Evolutionary conservation across 2,888 invertebrate species (phyloP).

Genomic region (Sicus ferrugineus): DNA sequence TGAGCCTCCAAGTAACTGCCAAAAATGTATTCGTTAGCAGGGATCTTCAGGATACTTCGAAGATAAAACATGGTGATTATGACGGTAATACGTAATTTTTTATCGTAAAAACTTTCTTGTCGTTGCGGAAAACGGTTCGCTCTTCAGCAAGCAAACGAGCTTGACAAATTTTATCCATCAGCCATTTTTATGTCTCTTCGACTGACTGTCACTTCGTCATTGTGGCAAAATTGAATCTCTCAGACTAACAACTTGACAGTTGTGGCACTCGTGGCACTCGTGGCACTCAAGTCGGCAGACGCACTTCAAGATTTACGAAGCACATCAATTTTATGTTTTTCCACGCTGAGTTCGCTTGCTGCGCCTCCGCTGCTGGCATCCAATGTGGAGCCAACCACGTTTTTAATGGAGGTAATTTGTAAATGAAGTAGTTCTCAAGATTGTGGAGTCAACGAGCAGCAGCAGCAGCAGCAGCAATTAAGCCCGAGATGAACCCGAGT

Average conservation of each 20-base stretch:
- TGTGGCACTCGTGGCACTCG: not conserved
- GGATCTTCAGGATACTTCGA: too few relatives aligned
- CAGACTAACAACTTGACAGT: not conserved
- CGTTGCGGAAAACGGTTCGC: too few relatives aligned
- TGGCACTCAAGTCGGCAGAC: not conserved
- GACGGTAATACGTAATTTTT: too few relatives aligned
- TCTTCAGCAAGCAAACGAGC: too few relatives aligned
- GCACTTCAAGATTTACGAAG: not conserved
- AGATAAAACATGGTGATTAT: too few relatives aligned
- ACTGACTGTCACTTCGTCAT: not conserved
- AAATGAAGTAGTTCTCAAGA: constrained; percentile 52
- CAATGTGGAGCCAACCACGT: constrained; percentile 45
- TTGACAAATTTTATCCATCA: too few relatives aligned
- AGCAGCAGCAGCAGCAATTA: not conserved
- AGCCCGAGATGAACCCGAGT: too few relatives aligned
- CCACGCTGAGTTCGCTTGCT: too few relatives aligned
- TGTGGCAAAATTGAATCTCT: not conserved
- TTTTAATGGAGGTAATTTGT: constrained; percentile 57
- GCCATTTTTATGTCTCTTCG: not conserved
- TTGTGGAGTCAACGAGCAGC: not conserved
- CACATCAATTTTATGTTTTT: not conserved
- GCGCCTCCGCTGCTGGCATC: too few relatives aligned
- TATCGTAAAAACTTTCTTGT: too few relatives aligned
- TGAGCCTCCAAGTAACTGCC: too few relatives aligned
- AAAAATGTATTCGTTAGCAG: too few relatives aligned